A percentile compares a stretch with the other conserved stretches of the same genome.
These are phyloP conservation scores for Tiliacea citrago DNA, from an alignment of 2,888 invertebrate species.

Conservation along the genomic window DNA sequence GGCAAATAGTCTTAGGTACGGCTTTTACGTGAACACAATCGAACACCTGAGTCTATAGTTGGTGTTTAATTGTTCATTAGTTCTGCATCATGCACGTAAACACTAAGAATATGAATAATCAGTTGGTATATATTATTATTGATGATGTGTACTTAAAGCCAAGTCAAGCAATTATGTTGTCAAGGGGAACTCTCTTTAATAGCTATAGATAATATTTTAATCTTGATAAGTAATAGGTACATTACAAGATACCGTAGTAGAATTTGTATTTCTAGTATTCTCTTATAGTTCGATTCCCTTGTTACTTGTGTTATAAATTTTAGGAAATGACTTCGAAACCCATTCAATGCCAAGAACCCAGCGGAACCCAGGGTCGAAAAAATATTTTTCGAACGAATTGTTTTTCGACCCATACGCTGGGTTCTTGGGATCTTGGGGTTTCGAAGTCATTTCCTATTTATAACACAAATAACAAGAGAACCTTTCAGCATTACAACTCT, in stretches of 20 bases:
- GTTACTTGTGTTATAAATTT: too few relatives aligned
- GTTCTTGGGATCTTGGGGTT: too few relatives aligned
- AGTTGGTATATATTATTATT: background rate
- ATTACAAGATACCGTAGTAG: conserved; percentile 1
- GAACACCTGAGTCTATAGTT: background rate
- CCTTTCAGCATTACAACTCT: too few relatives aligned
- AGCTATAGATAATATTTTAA: conserved; percentile 19
- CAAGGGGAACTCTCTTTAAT: background rate
- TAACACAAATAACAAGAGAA: too few relatives aligned
- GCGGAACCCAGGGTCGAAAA: too few relatives aligned
- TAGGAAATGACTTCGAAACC: too few relatives aligned
- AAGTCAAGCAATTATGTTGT: conserved; percentile 12
- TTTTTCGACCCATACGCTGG: too few relatives aligned
- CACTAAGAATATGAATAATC: conserved; percentile 4
- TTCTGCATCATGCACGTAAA: background rate
- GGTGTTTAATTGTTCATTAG: background rate
- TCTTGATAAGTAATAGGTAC: background rate
- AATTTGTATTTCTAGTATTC: background rate
- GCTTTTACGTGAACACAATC: background rate
- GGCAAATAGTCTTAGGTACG: background rate
- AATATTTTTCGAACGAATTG: too few relatives aligned
- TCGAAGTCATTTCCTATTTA: too few relatives aligned
- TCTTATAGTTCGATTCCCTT: background rate
- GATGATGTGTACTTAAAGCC: conserved; percentile 8
- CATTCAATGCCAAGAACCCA: too few relatives aligned